Evolutionary conservation across 2,888 invertebrate species (phyloP).

Genomic region (Platycheirus rosarum): DNA sequence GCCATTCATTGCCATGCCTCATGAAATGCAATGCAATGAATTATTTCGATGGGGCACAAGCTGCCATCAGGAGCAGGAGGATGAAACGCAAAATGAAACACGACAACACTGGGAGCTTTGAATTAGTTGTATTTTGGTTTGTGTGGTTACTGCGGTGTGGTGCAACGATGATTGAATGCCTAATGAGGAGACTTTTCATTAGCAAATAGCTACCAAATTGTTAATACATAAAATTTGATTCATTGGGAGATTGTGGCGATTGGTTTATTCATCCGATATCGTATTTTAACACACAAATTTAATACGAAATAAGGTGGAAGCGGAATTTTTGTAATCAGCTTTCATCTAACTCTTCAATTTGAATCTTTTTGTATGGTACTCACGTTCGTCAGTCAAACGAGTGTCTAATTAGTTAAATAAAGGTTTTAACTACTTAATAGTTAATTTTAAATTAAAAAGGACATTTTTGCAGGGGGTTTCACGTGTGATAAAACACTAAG

Average conservation of each 20-base stretch:
- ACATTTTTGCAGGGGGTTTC: too few relatives aligned
- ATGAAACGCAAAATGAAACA: background rate
- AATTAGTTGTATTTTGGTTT: slow-evolving; percentile 71
- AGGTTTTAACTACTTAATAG: too few relatives aligned
- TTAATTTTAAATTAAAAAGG: too few relatives aligned
- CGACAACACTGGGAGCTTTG: slow-evolving; percentile 33
- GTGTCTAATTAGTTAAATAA: too few relatives aligned
- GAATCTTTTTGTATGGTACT: too few relatives aligned
- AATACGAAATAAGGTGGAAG: background rate
- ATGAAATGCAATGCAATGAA: slow-evolving; percentile 62
- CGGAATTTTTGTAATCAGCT: background rate
- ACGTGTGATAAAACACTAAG: too few relatives aligned
- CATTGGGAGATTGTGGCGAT: slow-evolving; percentile 28
- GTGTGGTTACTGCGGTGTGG: slow-evolving; percentile 56
- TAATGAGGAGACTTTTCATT: slow-evolving; percentile 70
- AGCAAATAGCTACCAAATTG: slow-evolving; percentile 67
- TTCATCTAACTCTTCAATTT: too few relatives aligned
- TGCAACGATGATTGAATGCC: slow-evolving; percentile 66
- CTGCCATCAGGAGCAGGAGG: background rate
- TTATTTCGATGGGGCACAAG: slow-evolving; percentile 45
- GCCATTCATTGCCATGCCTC: too few relatives aligned
- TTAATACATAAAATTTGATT: slow-evolving; percentile 31
- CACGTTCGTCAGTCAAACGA: too few relatives aligned
- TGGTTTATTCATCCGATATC: slow-evolving; percentile 21
- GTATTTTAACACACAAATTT: slow-evolving; percentile 27